Conservation (phyloP, 2,888 invertebrate species). For the Melanostoma mellinum region DNA sequence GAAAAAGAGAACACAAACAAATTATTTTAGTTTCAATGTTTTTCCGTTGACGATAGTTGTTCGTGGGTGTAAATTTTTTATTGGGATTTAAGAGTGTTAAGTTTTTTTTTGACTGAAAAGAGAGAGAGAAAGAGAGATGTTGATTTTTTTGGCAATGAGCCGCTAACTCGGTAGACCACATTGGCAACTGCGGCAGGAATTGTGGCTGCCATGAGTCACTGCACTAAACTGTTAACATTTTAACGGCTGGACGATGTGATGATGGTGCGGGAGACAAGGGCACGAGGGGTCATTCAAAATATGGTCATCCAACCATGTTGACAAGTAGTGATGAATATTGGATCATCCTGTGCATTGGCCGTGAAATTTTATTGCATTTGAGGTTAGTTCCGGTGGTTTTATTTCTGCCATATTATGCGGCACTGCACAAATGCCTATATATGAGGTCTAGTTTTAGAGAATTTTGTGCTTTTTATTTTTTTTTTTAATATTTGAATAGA, state of each 20-base stretch:
- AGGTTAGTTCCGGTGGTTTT: constrained; percentile 68
- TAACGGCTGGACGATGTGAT: constrained; percentile 9
- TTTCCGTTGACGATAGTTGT: constrained; percentile 60
- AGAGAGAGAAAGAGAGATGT: neutral
- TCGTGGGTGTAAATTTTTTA: constrained; percentile 67
- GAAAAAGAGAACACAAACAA: constrained; percentile 60
- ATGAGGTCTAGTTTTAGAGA: constrained; percentile 14
- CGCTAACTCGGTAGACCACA: constrained; percentile 66
- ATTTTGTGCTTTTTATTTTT: constrained; percentile 7
- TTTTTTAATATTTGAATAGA: neutral
- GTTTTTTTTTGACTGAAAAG: constrained; percentile 7
- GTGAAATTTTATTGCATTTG: constrained; percentile 73
- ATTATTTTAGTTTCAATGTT: constrained; percentile 72
- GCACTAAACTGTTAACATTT: constrained; percentile 66
- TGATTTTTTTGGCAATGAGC: constrained; percentile 26
- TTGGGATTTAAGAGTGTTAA: constrained; percentile 71
- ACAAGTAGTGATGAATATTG: constrained; percentile 70
- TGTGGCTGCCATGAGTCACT: constrained; percentile 67
- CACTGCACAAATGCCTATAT: neutral
- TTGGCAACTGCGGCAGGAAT: constrained; percentile 59
- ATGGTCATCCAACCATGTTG: constrained; percentile 69
- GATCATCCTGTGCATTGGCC: constrained; percentile 71
- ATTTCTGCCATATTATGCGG: constrained; percentile 65
- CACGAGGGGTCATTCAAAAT: constrained; percentile 36
- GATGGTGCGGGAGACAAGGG: neutral